Percentiles rank a stretch among this genome's conserved stretches.
Evolutionary conservation across 23 tunicate species (phyloP).

Genomic region (Phallusia fumigata): DNA sequence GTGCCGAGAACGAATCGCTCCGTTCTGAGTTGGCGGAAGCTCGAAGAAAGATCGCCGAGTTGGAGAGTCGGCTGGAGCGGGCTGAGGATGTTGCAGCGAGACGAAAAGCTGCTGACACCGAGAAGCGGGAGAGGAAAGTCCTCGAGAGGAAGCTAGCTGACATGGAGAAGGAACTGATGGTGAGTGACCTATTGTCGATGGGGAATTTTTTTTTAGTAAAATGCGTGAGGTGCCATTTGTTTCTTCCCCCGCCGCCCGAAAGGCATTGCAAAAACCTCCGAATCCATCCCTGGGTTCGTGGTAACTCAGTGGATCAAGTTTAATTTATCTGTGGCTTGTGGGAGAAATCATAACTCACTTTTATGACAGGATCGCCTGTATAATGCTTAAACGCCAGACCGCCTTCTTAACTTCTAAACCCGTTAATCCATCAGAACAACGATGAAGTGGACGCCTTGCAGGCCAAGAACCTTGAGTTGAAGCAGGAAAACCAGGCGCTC

Average conservation of each 20-base stretch:
- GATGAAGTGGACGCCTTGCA: constrained; percentile 28
- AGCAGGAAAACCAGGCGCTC: constrained; percentile 68
- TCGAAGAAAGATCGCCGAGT: constrained; percentile 43
- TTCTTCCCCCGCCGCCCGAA: no score
- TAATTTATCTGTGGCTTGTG: no score
- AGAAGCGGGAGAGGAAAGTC: constrained; percentile 53
- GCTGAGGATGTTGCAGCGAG: constrained; percentile 52
- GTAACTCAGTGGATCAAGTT: no score
- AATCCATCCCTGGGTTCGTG: no score
- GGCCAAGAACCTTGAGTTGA: constrained; percentile 54
- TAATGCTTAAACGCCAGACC: no score
- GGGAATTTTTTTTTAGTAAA: not conserved
- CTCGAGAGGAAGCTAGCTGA: constrained; percentile 64
- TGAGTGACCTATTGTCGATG: not conserved
- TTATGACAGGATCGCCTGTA: no score
- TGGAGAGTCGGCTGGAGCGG: constrained; percentile 55
- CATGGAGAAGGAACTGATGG: constrained; percentile 76
- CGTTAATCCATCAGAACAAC: constrained; percentile 43
- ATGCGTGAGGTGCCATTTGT: no score
- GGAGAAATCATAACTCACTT: no score
- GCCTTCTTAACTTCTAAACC: not conserved
- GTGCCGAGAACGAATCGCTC: constrained; percentile 51
- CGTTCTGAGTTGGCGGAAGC: constrained; percentile 55
- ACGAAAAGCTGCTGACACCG: constrained; percentile 53
- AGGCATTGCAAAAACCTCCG: no score